These are phyloP conservation scores for Drosophila aldrichi DNA, from an alignment of 2,888 invertebrate species.

Conservation along the genomic window DNA sequence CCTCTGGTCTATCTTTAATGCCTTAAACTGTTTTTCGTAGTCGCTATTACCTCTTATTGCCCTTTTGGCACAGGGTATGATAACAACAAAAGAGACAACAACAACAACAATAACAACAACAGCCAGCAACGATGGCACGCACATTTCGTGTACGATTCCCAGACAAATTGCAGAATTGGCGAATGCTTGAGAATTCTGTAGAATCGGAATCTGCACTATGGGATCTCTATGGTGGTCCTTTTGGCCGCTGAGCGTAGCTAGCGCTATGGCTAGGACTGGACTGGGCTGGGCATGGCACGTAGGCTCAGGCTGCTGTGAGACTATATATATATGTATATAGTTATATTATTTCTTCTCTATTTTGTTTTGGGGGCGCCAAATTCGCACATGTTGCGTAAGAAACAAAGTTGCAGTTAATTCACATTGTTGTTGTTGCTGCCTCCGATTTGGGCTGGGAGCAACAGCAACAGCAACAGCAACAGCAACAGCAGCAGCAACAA, in stretches of 20 bases:
- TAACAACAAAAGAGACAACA: slow-evolving; percentile 31
- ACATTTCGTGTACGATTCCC: slow-evolving; percentile 78
- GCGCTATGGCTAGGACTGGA: not conserved
- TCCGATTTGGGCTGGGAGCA: slow-evolving; percentile 43
- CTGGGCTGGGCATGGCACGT: slow-evolving; percentile 4
- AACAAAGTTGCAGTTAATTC: slow-evolving; percentile 27
- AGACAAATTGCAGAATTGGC: slow-evolving; percentile 80
- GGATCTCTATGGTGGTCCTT: slow-evolving; percentile 73
- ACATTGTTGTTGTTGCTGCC: slow-evolving; percentile 29
- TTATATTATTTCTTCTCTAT: not conserved
- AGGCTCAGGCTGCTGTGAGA: not conserved
- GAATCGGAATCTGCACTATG: slow-evolving; percentile 65
- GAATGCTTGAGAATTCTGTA: slow-evolving; percentile 74
- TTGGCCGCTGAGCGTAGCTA: slow-evolving; percentile 17
- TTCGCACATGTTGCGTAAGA: slow-evolving; percentile 60
- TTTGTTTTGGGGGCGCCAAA: slow-evolving; percentile 40
- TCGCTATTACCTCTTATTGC: not conserved
- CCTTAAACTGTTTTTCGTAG: not conserved
- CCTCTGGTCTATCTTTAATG: not conserved
- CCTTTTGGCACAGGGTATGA: slow-evolving; percentile 15
- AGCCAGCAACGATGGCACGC: slow-evolving; percentile 67
- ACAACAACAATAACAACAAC: slow-evolving; percentile 17
- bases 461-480: slow-evolving; percentile 19
- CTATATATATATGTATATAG: slow-evolving; percentile 8
- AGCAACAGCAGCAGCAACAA: slow-evolving; percentile 48